phyloP scores from a whole-genome alignment of 2,113 vertebrate species.

The Equus quagga region DNA sequence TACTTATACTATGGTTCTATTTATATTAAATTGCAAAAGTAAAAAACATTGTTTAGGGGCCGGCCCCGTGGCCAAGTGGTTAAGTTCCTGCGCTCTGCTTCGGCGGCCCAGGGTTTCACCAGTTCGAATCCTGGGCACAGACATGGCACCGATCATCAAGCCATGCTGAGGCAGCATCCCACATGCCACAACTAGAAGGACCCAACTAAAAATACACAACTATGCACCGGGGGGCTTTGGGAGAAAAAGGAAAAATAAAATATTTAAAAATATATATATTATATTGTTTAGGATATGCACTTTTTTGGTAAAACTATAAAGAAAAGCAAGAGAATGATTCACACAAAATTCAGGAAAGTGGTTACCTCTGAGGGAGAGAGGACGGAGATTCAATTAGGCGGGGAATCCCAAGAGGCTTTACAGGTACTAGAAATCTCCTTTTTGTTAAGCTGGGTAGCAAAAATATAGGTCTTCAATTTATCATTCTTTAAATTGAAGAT shows the following conservation, averaged over 20 bases:
- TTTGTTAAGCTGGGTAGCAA: background rate
- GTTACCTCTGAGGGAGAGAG: background rate
- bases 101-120: too few relatives aligned
- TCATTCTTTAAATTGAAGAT: conserved; percentile 22
- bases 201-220: too few relatives aligned
- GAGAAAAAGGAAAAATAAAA: too few relatives aligned
- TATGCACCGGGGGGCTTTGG: too few relatives aligned
- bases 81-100: too few relatives aligned
- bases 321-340: background rate
- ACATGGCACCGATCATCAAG: too few relatives aligned
- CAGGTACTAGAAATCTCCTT: conserved; percentile 43
- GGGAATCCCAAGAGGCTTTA: background rate
- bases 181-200: too few relatives aligned
- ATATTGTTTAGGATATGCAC: conserved; percentile 3
- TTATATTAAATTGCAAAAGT: background rate
- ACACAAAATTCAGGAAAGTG: conserved; percentile 46
- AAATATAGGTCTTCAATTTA: background rate
- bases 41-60: background rate
- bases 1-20: conserved; percentile 33
- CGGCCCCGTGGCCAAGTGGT: too few relatives aligned
- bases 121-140: too few relatives aligned
- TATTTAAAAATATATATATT: too few relatives aligned
- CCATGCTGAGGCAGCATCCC: too few relatives aligned
- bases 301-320: conserved; percentile 19
- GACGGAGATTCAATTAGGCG: background rate